Evolutionary conservation across 2,888 invertebrate species (phyloP).

Genomic region (Gasteruption jaculator): DNA sequence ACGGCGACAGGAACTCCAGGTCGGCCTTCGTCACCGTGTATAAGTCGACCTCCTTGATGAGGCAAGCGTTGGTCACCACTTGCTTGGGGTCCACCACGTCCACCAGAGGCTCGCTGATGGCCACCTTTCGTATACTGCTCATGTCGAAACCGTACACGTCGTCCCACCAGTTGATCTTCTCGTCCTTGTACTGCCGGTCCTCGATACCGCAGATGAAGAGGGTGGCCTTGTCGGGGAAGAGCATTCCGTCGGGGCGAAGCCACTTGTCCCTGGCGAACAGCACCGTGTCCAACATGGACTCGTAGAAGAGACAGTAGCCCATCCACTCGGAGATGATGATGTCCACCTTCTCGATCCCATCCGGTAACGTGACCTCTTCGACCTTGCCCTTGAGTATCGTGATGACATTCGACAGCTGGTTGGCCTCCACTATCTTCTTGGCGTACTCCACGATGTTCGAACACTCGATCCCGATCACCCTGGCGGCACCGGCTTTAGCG

Average conservation of each 20-base stretch:
- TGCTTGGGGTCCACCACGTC: slow-evolving; percentile 99
- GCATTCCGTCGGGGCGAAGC: slow-evolving; percentile 86
- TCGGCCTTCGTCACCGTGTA: slow-evolving; percentile 97
- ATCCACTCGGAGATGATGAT: slow-evolving; percentile 84
- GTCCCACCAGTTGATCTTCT: slow-evolving; percentile 99
- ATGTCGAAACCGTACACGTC: slow-evolving; percentile 99
- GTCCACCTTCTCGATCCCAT: slow-evolving; percentile 87
- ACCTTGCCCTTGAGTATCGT: slow-evolving; percentile 87
- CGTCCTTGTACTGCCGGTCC: slow-evolving; percentile 99
- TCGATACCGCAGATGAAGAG: slow-evolving; percentile 91
- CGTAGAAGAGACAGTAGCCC: slow-evolving; percentile 92
- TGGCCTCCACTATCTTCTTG: slow-evolving; percentile 86
- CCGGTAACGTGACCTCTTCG: slow-evolving; percentile 91
- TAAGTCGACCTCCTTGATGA: slow-evolving; percentile 96
- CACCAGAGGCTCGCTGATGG: slow-evolving; percentile 96
- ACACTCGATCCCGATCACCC: slow-evolving; percentile 96
- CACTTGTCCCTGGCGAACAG: slow-evolving; percentile 96
- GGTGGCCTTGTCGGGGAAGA: slow-evolving; percentile 92
- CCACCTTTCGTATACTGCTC: slow-evolving; percentile 96
- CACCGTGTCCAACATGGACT: slow-evolving; percentile 99
- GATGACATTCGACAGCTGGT: slow-evolving; percentile 73
- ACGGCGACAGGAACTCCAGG: slow-evolving; percentile 85
- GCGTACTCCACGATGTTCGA: slow-evolving; percentile 99
- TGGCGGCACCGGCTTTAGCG: slow-evolving; percentile 94
- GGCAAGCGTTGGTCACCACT: slow-evolving; percentile 92